Evolutionary conservation across 1,140 invertebrate genomes (phyloP), one percentile per base, ranked within the genome.

Genomic region (Archivesica marissinica): DNA sequence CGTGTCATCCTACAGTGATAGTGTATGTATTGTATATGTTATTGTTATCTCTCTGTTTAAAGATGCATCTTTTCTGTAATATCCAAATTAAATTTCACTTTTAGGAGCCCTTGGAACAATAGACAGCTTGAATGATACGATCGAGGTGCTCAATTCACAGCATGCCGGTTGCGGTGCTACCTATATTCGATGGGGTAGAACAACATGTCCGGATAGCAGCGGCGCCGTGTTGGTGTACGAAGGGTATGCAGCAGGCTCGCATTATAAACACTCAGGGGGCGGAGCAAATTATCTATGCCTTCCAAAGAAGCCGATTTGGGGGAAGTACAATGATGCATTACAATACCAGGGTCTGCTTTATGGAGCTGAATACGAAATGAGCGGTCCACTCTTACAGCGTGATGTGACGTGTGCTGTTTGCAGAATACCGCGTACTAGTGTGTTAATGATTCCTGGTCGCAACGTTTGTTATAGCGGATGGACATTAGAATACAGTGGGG

Each of bases 331-430:
- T n/a, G 35, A 30, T 38, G 33, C 13, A 23, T 7, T 38, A 9
- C 11, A 3, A 38, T 35, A 17, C 7, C 0, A 25, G 1, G 47
- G 0, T 52, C 30, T 2, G 13, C 20, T 82, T 4, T 70, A 72
- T 72, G 79, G 79, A 15, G 23, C 28, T 15, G 79, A 82, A 52
- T 82, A 82, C 41, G 20, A 82, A 25, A 72, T 41, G 23, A 2
- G 9, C 0, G 23, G 25, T 3, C 17, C 35, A 0, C 3, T 82
- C n/a, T 3, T 30, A 11, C n/a, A 44, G 20, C 44, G 59, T 0
- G 77, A 80, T 35, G 76, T 52, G 20, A 50, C 68, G 17, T 87
- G 86, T 47, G 86, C 72, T 1, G 86, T 87, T 30, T 87, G 86
- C 50, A 23, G 25, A 23, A 72, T 52, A 11, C 17, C 44, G 15